phyloP scores from a whole-genome alignment of 2,888 invertebrate genomes.

The Lampropteryx suffumata region DNA sequence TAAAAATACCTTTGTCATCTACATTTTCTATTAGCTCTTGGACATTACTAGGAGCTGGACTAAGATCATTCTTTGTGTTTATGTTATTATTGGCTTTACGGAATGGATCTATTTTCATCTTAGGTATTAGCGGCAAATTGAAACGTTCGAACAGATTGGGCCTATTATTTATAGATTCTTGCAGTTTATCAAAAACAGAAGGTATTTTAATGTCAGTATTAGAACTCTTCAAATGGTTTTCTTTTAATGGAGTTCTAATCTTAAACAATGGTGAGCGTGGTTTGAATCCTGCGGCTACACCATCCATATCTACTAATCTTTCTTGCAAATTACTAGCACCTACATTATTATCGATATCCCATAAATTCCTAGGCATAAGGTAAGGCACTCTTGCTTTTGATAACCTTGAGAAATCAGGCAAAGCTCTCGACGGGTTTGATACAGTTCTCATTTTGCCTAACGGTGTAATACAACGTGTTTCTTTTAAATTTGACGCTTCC shows the following conservation, averaged over 20 bases:
- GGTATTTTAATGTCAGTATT: background rate
- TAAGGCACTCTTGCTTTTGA: conserved; percentile 35
- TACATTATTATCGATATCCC: conserved; percentile 52
- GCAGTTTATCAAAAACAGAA: conserved; percentile 1
- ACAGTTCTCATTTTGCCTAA: conserved; percentile 30
- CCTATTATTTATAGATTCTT: conserved; percentile 11
- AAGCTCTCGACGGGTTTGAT: conserved; percentile 35
- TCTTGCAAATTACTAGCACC: conserved; percentile 57
- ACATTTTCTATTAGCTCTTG: conserved; percentile 20
- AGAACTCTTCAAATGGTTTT: conserved; percentile 1
- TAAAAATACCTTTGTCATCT: conserved; percentile 7
- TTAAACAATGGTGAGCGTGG: conserved; percentile 2
- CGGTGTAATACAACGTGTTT: conserved; percentile 46
- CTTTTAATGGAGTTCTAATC: conserved; percentile 15
- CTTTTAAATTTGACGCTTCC: conserved; percentile 57
- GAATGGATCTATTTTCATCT: conserved; percentile 27
- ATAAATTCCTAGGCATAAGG: conserved; percentile 36
- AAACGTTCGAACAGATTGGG: conserved; percentile 10
- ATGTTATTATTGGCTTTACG: conserved; percentile 3
- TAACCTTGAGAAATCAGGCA: conserved; percentile 42
- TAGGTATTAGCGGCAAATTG: conserved; percentile 31
- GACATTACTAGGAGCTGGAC: conserved; percentile 29
- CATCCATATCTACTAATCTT: conserved; percentile 31
- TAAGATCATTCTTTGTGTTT: conserved; percentile 27
- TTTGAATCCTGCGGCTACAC: background rate